phyloP scores from a whole-genome alignment of 2,113 vertebrate genomes.

The Macrotus californicus region DNA sequence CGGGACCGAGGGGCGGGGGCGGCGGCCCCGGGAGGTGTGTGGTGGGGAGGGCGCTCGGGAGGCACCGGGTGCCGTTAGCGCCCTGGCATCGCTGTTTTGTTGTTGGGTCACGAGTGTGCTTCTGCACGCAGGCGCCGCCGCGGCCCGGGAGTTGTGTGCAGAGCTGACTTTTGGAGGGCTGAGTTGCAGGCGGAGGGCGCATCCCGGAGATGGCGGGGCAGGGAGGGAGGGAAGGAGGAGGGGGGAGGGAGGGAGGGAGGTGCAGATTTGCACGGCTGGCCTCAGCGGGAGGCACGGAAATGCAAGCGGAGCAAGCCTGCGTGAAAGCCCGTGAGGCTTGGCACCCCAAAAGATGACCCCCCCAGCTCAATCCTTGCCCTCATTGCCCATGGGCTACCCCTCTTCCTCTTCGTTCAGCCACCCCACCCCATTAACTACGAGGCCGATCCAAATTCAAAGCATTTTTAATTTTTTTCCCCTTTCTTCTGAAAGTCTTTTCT shows the following conservation, averaged over 20 bases:
- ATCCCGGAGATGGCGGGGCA: conserved; percentile 61
- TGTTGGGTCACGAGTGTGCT: conserved; percentile 78
- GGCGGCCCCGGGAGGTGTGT: conserved; percentile 21
- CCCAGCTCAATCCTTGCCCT: conserved; percentile 37
- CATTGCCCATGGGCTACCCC: neutral
- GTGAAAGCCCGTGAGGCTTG: conserved; percentile 53
- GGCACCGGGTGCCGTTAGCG: conserved; percentile 57
- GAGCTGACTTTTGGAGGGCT: conserved; percentile 72
- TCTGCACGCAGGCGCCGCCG: conserved; percentile 77
- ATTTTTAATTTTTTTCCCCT: neutral
- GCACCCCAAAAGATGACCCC: conserved; percentile 46
- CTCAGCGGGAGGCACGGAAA: conserved; percentile 73
- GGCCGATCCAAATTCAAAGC: conserved; percentile 16
- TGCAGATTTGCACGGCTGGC: conserved; percentile 65
- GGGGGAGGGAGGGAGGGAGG: conserved; percentile 56
- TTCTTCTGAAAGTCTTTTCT: neutral
- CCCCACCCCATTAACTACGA: neutral
- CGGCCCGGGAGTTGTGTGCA: conserved; percentile 71
- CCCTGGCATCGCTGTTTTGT: conserved; percentile 70
- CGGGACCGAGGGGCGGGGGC: conserved; percentile 7
- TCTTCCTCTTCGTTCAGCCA: conserved; percentile 5
- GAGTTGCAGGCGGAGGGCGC: conserved; percentile 66
- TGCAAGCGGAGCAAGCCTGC: conserved; percentile 55
- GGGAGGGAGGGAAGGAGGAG: conserved; percentile 34
- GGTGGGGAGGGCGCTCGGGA: conserved; percentile 46